These are phyloP conservation scores for Pipistrellus pipistrellus DNA, from an alignment of 2,797 vertebrate genomes.

Conservation along the genomic window DNA sequence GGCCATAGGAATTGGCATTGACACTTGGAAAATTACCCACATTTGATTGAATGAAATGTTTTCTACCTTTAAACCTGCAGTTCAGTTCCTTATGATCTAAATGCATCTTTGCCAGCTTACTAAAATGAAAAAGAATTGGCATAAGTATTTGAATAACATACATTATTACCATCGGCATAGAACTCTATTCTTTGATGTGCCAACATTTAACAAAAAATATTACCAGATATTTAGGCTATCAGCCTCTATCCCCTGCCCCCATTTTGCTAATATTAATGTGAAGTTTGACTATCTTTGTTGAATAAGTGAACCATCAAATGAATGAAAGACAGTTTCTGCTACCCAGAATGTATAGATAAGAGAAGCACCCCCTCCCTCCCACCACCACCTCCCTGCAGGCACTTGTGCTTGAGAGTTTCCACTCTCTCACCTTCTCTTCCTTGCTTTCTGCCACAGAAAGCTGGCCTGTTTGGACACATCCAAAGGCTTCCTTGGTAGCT, in stretches of 20 bases:
- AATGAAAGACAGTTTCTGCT: not conserved
- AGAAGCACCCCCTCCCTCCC: not conserved
- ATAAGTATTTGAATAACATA: not conserved
- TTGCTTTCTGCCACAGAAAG: not conserved
- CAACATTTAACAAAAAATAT: not conserved
- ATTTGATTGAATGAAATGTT: constrained; percentile 20
- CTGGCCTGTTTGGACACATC: not conserved
- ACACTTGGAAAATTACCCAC: constrained; percentile 35
- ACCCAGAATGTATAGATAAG: not conserved
- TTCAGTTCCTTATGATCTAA: not conserved
- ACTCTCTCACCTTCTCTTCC: not conserved
- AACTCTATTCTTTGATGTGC: not conserved
- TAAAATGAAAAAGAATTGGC: not conserved
- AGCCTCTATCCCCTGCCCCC: fast-evolving
- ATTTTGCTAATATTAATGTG: not conserved
- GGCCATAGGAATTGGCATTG: not conserved
- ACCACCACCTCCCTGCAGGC: not conserved
- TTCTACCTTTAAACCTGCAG: not conserved
- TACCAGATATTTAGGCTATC: not conserved
- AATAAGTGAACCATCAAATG: not conserved
- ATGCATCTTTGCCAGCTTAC: not conserved
- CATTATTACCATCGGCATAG: not conserved
- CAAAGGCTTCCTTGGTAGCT: not conserved
- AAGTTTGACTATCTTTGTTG: not conserved
- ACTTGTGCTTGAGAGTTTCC: not conserved